Evolutionary conservation across 2,888 invertebrate genomes (phyloP).

Genomic region (Temnothorax ravouxi): DNA sequence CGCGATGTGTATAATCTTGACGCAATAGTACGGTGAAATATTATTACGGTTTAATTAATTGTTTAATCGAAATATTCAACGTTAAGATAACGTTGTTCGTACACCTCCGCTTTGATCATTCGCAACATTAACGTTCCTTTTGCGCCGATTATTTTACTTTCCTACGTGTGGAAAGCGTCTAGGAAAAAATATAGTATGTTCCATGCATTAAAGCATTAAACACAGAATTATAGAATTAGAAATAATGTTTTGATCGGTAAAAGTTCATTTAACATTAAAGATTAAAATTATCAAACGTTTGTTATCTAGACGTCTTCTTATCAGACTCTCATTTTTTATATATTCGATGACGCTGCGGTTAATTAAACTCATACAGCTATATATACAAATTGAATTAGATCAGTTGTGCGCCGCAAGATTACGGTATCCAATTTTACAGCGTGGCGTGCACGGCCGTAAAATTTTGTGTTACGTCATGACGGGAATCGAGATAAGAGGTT

Average conservation of each 20-base stretch:
- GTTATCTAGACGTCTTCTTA: not conserved
- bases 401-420: not conserved
- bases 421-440: constrained; percentile 31
- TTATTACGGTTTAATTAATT: not conserved
- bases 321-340: not conserved
- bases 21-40: not conserved
- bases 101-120: not conserved
- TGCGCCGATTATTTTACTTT: not conserved
- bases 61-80: not conserved
- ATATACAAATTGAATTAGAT: constrained; percentile 4
- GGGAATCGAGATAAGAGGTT: constrained; percentile 26
- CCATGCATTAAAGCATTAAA: no score
- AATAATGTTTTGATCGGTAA: not conserved
- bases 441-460: not conserved
- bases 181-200: not conserved
- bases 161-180: not conserved
- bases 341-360: not conserved
- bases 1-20: not conserved
- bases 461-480: not conserved
- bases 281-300: not conserved
- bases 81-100: not conserved
- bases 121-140: not conserved
- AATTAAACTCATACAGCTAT: not conserved
- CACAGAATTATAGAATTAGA: not conserved
- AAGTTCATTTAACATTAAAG: no score